Percentiles rank a stretch among this genome's conserved stretches.
Evolutionary conservation across 2,888 invertebrate genomes (phyloP).

Genomic region (Glyphotaelius pellucidus): DNA sequence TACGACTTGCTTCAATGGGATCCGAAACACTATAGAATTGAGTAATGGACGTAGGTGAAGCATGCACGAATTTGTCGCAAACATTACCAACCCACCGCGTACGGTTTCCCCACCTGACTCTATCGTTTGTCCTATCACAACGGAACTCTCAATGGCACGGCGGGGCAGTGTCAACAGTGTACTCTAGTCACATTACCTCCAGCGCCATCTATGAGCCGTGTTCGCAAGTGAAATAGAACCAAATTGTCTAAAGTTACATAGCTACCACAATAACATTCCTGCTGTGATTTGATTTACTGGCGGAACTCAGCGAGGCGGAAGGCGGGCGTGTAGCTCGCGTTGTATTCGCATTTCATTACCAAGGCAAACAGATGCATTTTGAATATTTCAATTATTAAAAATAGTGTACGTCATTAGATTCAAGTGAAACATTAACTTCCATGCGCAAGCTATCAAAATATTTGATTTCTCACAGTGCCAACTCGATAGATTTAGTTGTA

Average conservation of each 20-base stretch:
- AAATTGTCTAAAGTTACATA: neutral
- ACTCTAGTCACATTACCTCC: neutral
- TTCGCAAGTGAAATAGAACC: neutral
- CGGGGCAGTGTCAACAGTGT: neutral
- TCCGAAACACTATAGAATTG: no score
- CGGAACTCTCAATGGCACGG: neutral
- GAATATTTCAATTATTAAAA: neutral
- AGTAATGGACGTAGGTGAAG: no score
- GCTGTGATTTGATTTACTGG: neutral
- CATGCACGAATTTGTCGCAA: no score
- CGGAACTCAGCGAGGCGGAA: neutral
- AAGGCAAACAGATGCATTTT: constrained; percentile 22
- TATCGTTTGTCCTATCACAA: neutral
- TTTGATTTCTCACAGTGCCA: neutral
- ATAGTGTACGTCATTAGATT: neutral
- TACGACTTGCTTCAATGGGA: no score
- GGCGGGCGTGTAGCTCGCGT: neutral
- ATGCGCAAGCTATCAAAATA: neutral
- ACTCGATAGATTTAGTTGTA: neutral
- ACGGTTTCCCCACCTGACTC: no score
- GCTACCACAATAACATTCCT: neutral
- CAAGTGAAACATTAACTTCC: neutral
- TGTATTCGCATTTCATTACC: constrained; percentile 14
- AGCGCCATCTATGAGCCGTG: neutral
- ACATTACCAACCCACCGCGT: no score